A percentile compares a stretch with the other conserved stretches of the same genome.
These are phyloP conservation scores for Agrotis segetum DNA, from an alignment of 2,888 invertebrate genomes.

Conservation along the genomic window DNA sequence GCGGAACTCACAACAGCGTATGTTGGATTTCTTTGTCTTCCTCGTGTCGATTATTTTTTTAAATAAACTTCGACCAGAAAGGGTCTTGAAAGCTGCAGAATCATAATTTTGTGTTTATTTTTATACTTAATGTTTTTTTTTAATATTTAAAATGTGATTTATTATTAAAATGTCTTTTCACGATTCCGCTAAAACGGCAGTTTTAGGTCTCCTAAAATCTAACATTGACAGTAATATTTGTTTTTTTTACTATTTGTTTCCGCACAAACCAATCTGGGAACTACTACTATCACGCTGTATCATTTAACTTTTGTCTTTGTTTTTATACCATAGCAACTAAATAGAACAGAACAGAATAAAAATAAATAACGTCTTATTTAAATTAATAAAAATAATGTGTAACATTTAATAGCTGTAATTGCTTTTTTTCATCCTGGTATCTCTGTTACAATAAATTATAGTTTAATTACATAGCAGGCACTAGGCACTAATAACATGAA, in stretches of 20 bases:
- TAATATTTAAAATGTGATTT: no score
- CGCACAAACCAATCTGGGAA: background rate
- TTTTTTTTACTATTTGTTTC: no score
- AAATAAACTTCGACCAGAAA: no score
- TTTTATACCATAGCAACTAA: background rate
- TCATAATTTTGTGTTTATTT: no score
- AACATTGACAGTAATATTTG: no score
- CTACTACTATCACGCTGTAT: background rate
- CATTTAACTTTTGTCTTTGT: background rate
- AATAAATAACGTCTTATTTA: background rate
- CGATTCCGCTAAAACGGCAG: no score
- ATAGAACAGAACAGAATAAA: no score
- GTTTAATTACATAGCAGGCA: background rate
- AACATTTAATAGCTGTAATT: conserved; percentile 10
- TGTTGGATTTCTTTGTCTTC: background rate
- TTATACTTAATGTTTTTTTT: no score
- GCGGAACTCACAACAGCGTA: background rate
- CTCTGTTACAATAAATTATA: conserved; percentile 16
- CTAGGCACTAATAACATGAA: background rate
- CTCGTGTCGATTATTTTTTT: background rate
- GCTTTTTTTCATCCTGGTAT: conserved; percentile 6
- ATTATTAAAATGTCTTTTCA: no score
- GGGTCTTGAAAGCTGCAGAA: no score
- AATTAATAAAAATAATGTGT: background rate
- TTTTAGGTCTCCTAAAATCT: no score